These are phyloP conservation scores for Anoncus sp. DNA, from an alignment of 2,888 invertebrate genomes.

Conservation along the genomic window DNA sequence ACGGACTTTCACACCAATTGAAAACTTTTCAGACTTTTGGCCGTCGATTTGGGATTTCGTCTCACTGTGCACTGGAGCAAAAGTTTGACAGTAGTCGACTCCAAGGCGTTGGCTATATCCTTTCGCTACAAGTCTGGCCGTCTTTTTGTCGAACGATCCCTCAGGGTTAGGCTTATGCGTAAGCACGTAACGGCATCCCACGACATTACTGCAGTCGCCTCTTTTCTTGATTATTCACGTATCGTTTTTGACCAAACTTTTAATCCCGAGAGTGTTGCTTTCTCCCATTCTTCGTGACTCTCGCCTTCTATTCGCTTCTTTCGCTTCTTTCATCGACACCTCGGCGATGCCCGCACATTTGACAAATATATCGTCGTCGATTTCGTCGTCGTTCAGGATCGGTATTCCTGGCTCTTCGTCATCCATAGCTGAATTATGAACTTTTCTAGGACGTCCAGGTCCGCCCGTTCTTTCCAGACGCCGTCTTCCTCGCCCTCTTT, in stretches of 20 bases:
- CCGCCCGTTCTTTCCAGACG: slow-evolving; percentile 20
- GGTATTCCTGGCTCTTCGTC: slow-evolving; percentile 1
- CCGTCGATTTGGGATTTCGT: too few relatives aligned
- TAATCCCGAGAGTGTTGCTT: slow-evolving; percentile 26
- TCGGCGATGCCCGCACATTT: slow-evolving; percentile 32
- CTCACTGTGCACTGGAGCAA: too few relatives aligned
- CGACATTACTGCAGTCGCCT: slow-evolving; percentile 21
- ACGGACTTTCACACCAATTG: too few relatives aligned
- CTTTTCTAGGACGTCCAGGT: slow-evolving; percentile 22
- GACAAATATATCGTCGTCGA: slow-evolving; percentile 28
- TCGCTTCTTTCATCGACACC: slow-evolving; percentile 30
- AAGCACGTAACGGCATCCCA: slow-evolving; percentile 24
- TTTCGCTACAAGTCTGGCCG: slow-evolving; percentile 28
- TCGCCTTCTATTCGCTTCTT: slow-evolving; percentile 24
- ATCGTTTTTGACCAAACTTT: slow-evolving; percentile 34
- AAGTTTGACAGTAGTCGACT: slow-evolving; percentile 25
- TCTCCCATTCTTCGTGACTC: slow-evolving; percentile 34
- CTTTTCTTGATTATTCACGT: slow-evolving; percentile 22
- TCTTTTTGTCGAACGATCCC: slow-evolving; percentile 29
- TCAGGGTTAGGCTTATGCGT: slow-evolving; percentile 14
- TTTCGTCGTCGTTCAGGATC: slow-evolving; percentile 15
- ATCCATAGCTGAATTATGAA: slow-evolving; percentile 1
- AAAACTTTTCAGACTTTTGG: too few relatives aligned
- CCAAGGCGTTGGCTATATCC: slow-evolving; percentile 23
- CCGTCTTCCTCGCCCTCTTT: slow-evolving; percentile 34